phyloP scores from a whole-genome alignment of 2,797 vertebrate species.

The Enteromius viviparus region DNA sequence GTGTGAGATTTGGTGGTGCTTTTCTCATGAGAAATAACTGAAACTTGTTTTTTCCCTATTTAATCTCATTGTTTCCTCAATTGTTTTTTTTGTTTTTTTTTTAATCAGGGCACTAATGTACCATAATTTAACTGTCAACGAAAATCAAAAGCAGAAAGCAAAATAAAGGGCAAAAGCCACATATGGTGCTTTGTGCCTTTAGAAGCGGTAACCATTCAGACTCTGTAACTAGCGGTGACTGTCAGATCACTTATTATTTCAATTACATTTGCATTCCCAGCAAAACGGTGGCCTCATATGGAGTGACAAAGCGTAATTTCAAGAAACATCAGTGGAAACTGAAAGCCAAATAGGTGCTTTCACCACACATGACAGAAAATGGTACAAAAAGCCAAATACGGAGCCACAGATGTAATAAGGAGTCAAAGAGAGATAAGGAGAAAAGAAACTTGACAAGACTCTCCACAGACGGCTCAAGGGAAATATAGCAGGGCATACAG shows the following conservation, averaged over 20 bases:
- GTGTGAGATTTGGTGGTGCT: neutral
- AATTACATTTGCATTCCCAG: neutral
- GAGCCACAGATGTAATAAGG: constrained; percentile 27
- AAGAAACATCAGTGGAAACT: neutral
- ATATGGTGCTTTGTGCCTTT: neutral
- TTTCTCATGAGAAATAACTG: neutral
- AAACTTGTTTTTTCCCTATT: neutral
- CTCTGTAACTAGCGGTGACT: neutral
- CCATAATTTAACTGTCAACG: neutral
- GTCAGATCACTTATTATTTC: neutral
- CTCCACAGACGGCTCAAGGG: neutral
- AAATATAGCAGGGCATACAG: neutral
- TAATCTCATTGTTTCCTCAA: neutral
- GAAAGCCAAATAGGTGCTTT: neutral
- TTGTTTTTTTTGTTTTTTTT: neutral
- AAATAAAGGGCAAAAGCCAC: neutral
- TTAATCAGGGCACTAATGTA: neutral
- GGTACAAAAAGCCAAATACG: neutral
- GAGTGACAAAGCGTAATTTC: neutral
- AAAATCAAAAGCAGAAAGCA: neutral
- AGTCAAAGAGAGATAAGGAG: constrained; percentile 8
- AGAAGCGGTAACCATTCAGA: neutral
- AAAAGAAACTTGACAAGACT: constrained; percentile 3
- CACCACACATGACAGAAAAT: neutral
- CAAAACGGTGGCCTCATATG: neutral